Percentiles rank a stretch among this genome's conserved stretches.
Evolutionary conservation across 1,140 invertebrate genomes (phyloP).

Genomic region (Orchestia grillus): DNA sequence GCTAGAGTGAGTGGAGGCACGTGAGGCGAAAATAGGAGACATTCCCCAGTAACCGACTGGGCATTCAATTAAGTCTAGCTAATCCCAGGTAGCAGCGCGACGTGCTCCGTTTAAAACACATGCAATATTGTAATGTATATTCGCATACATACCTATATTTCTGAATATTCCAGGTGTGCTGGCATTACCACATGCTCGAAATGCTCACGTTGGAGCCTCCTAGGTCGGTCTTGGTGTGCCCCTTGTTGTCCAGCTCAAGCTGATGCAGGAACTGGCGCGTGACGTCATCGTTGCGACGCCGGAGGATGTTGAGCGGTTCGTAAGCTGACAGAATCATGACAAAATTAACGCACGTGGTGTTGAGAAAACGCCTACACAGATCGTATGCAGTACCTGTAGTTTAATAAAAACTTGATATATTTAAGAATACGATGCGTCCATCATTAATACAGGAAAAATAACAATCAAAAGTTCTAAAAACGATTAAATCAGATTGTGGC

Average conservation of each 20-base stretch:
- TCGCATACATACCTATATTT: neutral
- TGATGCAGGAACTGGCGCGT: slow-evolving; percentile 45
- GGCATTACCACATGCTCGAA: slow-evolving; percentile 35
- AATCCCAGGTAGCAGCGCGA: neutral
- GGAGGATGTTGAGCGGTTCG: neutral
- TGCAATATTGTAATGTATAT: neutral
- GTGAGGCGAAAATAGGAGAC: no score
- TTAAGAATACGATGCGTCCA: no score
- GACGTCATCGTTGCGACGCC: slow-evolving; percentile 24
- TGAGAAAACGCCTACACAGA: no score
- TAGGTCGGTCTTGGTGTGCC: neutral
- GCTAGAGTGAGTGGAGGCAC: neutral
- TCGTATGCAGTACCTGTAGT: no score
- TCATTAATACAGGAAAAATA: no score
- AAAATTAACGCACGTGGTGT: neutral
- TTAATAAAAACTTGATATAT: no score
- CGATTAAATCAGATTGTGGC: no score
- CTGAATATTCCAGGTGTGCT: neutral
- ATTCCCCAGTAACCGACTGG: neutral
- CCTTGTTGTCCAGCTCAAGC: slow-evolving; percentile 50
- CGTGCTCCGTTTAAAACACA: neutral
- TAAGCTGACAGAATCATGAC: neutral
- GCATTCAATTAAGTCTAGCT: neutral
- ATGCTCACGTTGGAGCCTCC: slow-evolving; percentile 11
- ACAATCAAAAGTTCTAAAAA: no score